Conservation (phyloP, 2,888 invertebrate genomes). For the Odontothrips loti region DNA sequence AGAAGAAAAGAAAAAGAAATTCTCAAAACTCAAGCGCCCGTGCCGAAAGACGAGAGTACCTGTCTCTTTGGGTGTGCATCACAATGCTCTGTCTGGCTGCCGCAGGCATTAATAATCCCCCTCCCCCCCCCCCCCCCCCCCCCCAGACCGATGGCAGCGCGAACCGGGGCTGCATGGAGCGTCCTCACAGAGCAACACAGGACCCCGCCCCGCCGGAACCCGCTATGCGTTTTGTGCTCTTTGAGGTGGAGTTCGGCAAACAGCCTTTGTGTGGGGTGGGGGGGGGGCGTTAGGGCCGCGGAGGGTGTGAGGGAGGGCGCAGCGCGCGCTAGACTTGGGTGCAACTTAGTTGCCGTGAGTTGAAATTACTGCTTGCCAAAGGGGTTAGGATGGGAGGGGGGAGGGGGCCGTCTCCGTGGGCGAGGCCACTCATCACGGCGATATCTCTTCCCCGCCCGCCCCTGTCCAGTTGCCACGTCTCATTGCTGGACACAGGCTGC, state of each 20-base stretch:
- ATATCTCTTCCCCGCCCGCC: no score
- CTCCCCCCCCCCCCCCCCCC: no score
- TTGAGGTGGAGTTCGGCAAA: neutral
- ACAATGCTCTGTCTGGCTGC: no score
- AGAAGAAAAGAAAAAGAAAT: no score
- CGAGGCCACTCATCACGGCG: neutral
- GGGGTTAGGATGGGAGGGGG: neutral
- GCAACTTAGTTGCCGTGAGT: slow-evolving; percentile 18
- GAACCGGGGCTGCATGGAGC: no score
- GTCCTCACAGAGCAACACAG: neutral
- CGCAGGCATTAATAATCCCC: no score
- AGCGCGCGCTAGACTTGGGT: neutral
- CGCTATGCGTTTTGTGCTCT: neutral
- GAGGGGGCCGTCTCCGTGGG: neutral
- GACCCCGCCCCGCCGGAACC: neutral
- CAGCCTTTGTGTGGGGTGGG: neutral
- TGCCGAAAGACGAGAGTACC: no score
- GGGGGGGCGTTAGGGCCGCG: neutral
- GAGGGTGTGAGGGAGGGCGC: neutral
- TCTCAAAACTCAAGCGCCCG: no score
- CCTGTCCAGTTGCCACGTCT: no score
- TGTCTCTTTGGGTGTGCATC: no score
- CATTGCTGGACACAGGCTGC: no score
- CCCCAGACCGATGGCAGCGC: no score
- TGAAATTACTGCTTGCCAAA: slow-evolving; percentile 22